Evolutionary conservation across 1,140 invertebrate species (phyloP).

Genomic region (Hyles euphorbiae): DNA sequence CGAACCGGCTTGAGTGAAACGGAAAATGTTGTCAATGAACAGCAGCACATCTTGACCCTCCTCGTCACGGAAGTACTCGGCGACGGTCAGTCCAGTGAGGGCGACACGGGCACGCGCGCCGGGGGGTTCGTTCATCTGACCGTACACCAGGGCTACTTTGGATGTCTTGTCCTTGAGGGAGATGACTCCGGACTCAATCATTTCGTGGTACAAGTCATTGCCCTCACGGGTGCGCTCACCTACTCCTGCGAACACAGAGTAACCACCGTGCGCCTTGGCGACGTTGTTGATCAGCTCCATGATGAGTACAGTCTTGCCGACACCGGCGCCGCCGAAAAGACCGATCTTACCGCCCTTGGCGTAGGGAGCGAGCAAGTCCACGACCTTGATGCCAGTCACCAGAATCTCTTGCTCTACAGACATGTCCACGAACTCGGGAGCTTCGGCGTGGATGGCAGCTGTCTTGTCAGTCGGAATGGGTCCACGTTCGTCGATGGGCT

Average conservation of each 20-base stretch:
- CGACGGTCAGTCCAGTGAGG: slow-evolving; percentile 94
- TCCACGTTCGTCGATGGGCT: slow-evolving; percentile 98
- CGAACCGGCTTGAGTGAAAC: slow-evolving; percentile 99
- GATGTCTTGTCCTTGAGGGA: slow-evolving; percentile 91
- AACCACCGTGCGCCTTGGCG: slow-evolving; percentile 99
- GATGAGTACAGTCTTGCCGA: slow-evolving; percentile 99
- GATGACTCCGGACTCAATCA: slow-evolving; percentile 99
- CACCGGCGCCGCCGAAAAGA: slow-evolving; percentile 98
- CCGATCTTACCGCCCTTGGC: slow-evolving; percentile 99
- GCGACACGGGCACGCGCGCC: slow-evolving; percentile 98
- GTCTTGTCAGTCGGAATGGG: slow-evolving; percentile 93
- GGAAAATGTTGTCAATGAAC: slow-evolving; percentile 99
- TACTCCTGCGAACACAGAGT: slow-evolving; percentile 99
- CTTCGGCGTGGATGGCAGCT: slow-evolving; percentile 96
- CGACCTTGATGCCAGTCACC: slow-evolving; percentile 98
- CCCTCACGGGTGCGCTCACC: slow-evolving; percentile 99
- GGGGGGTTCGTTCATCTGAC: slow-evolving; percentile 99
- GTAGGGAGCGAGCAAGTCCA: slow-evolving; percentile 96
- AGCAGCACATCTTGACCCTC: slow-evolving; percentile 99
- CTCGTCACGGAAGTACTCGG: slow-evolving; percentile 99
- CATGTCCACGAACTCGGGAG: slow-evolving; percentile 98
- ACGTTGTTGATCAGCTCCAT: slow-evolving; percentile 91
- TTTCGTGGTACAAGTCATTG: slow-evolving; percentile 99
- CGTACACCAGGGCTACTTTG: slow-evolving; percentile 94
- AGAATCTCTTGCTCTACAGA: slow-evolving; percentile 98